Percentiles rank a stretch among this genome's conserved stretches.
Conservation (phyloP, 2,113 vertebrate species). For the Nycticebus coucang region DNA sequence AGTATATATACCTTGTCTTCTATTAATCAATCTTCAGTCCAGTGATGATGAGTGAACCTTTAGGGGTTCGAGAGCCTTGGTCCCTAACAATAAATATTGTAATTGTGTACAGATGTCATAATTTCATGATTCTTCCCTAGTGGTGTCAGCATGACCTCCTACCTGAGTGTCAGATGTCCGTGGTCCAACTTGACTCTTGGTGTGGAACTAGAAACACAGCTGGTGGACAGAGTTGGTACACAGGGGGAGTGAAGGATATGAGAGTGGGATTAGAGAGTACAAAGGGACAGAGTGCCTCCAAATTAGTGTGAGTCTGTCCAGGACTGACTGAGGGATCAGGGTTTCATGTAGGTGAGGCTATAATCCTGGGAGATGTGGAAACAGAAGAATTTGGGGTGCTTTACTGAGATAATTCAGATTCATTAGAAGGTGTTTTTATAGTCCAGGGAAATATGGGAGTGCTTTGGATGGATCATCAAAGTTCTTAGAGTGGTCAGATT, state of each 20-base stretch:
- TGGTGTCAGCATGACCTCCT: neutral
- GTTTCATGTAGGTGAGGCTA: rapidly evolving
- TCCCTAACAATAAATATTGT: too few relatives aligned
- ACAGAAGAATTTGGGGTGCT: neutral
- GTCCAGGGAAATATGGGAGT: neutral
- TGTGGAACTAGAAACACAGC: too few relatives aligned
- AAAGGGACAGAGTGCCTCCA: rapidly evolving
- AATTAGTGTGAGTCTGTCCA: too few relatives aligned
- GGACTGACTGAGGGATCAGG: neutral
- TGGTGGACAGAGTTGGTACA: rapidly evolving
- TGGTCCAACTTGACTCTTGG: rapidly evolving
- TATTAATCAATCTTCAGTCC: too few relatives aligned
- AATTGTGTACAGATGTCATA: neutral
- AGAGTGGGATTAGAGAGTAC: too few relatives aligned
- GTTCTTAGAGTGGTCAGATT: neutral
- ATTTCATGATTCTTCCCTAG: rapidly evolving
- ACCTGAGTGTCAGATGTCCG: too few relatives aligned
- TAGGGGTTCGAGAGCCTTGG: too few relatives aligned
- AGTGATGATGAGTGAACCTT: too few relatives aligned
- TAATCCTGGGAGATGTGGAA: neutral
- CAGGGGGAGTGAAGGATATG: neutral
- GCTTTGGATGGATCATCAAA: neutral
- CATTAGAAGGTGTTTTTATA: neutral
- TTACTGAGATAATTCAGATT: rapidly evolving
- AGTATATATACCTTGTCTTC: too few relatives aligned